Base-by-base conservation (phyloP, 2,888 invertebrate species). In the Cremastinae sp. region DNA sequence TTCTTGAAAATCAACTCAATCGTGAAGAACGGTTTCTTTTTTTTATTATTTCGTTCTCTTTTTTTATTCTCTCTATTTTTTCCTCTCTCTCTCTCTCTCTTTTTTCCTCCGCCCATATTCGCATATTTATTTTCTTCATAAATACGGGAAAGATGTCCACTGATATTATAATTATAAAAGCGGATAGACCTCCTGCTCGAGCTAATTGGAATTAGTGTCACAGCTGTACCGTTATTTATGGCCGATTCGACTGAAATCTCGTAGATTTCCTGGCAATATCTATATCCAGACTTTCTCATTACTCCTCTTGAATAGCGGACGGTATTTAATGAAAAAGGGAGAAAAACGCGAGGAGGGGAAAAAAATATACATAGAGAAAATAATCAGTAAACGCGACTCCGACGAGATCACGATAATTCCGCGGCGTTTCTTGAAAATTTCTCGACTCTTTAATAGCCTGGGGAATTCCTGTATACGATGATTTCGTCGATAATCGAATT, bases 181-280 rank as follows among this genome's bases (percentile, higher is more conserved):
- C 39, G 53, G 47, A 45, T 45, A 41, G 22, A n/a, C n/a, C n/a
- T n/a, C n/a, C 55, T 71, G 55, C 39, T 51, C 68, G 56, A 65
- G 68, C 61, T 70, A 74, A 77, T 74, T 74, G 66, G 74, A 77
- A 77, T 74, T 74, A 69, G 64, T 70, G 74, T 64, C 61, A 55
- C 56, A 49, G n/a, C 58, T 62, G 10, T 41, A 37, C 16, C 51
- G 55, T 65, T 75, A 75, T 75, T 72, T 72, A 66, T 61, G 55
- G 35, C 55, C 61, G 47, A 45, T 53, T 72, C 53, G 20, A 45
- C 18, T 66, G 66, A 68, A 47, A 62, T 62, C 39, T 71, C 61
- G 43, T 62, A 55, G 55, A 58, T 72, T 75, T 61, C 35, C 45
- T 22, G 39, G 12, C 35, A 22, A 41, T 10, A 18, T 58, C 18